phyloP scores from a whole-genome alignment of 2,797 vertebrate genomes.

The Lagodon rhomboides region DNA sequence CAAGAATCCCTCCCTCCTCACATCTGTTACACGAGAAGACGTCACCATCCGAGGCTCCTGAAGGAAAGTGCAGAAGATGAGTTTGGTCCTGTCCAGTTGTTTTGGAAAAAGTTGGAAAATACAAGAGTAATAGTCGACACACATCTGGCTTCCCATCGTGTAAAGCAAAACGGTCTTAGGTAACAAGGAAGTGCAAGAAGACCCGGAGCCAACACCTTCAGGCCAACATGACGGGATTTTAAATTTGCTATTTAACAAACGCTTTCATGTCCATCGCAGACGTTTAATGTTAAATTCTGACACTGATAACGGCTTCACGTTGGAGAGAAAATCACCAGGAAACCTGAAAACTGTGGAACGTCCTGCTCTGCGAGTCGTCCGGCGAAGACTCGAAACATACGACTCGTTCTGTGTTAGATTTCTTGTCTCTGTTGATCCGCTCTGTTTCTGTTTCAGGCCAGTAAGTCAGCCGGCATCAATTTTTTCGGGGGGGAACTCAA shows the following conservation, averaged over 20 bases:
- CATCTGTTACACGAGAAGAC: slow-evolving; percentile 46
- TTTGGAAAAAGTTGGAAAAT: slow-evolving; percentile 13
- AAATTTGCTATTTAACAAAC: slow-evolving; percentile 12
- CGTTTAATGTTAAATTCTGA: not conserved
- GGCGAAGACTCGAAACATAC: slow-evolving; percentile 32
- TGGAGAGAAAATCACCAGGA: slow-evolving; percentile 24
- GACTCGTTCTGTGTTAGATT: slow-evolving; percentile 6
- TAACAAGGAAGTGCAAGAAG: not conserved
- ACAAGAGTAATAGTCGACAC: not conserved
- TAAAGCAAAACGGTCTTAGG: not conserved
- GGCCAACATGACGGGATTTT: slow-evolving; percentile 25
- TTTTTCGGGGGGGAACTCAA: not conserved
- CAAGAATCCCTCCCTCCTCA: slow-evolving; percentile 80
- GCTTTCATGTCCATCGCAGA: slow-evolving; percentile 11
- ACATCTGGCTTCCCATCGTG: slow-evolving; percentile 22
- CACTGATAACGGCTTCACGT: not conserved
- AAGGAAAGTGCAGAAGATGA: slow-evolving; percentile 20
- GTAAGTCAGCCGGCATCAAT: slow-evolving; percentile 35
- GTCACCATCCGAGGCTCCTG: slow-evolving; percentile 27
- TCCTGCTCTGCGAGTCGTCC: slow-evolving; percentile 38
- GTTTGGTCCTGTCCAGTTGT: slow-evolving; percentile 17
- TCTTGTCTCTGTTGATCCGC: slow-evolving; percentile 8
- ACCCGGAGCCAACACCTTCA: slow-evolving; percentile 10
- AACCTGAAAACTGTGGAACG: slow-evolving; percentile 26
- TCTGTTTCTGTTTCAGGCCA: slow-evolving; percentile 49